Conservation (phyloP, 2,888 invertebrate species). For the Nomada lathburiana region DNA sequence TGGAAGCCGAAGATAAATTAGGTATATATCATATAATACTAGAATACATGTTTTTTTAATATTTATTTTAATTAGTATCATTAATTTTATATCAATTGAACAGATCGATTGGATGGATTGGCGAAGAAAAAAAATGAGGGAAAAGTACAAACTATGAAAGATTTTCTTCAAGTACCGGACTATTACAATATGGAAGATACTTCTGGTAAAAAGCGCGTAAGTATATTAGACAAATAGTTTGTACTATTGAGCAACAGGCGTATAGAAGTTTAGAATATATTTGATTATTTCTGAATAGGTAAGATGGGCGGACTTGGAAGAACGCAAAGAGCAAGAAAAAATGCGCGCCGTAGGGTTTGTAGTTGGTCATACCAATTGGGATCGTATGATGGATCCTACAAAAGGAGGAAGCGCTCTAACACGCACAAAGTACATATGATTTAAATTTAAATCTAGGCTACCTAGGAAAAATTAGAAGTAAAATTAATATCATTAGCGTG, state of each 20-base stretch:
- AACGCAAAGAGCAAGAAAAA: slow-evolving; percentile 95
- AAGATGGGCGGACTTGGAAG: slow-evolving; percentile 99
- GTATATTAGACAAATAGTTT: slow-evolving; percentile 77
- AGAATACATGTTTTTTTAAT: not conserved
- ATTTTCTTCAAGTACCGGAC: slow-evolving; percentile 94
- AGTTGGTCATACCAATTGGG: slow-evolving; percentile 98
- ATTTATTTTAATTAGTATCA: not conserved
- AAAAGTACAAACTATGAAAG: slow-evolving; percentile 91
- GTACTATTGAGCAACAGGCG: slow-evolving; percentile 20
- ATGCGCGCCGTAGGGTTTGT: slow-evolving; percentile 98
- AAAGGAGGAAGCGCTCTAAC: slow-evolving; percentile 95
- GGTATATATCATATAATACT: slow-evolving; percentile 70
- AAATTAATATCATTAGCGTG: slow-evolving; percentile 33
- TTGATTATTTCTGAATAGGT: slow-evolving; percentile 88
- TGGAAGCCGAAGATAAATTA: slow-evolving; percentile 83
- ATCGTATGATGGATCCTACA: slow-evolving; percentile 96
- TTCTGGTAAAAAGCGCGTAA: slow-evolving; percentile 95
- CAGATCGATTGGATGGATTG: slow-evolving; percentile 97
- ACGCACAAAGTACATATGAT: slow-evolving; percentile 94
- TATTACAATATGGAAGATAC: slow-evolving; percentile 87
- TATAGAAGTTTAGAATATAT: not conserved
- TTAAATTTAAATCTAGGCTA: slow-evolving; percentile 50
- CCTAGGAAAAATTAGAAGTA: slow-evolving; percentile 43
- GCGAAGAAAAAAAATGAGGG: slow-evolving; percentile 89
- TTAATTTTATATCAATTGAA: slow-evolving; percentile 76